Base-by-base conservation (phyloP, 64 coral and sea anemone species). In the Montipora foliosa region DNA sequence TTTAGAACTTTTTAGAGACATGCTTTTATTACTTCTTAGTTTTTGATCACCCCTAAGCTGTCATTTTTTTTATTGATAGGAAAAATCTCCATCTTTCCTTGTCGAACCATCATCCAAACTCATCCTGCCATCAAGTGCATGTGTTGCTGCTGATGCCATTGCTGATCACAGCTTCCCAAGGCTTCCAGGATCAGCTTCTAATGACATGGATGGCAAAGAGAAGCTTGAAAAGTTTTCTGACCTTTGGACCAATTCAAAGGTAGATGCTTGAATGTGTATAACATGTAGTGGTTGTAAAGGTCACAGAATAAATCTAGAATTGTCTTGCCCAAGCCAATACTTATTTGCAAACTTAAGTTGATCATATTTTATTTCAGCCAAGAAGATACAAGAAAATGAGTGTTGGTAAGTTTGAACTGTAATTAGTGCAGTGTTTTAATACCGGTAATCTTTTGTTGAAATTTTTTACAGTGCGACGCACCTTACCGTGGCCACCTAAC, bases 321-420 rank as follows among this genome's bases (percentile, higher is more conserved):
- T 37, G 37, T 37, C 37, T 37, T 37, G 37, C 37, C 29, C 37
- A 37, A 37, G 37, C 37, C 37, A 37, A 2, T 37, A 37, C 37
- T 37, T 37, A 37, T 37, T 37, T 37, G 37, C 37, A 37, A 37
- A 37, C 37, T 37, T 37, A 37, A 37, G 37, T 74, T 25, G 16
- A 68, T 44, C 79, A 2, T 4, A 37, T 90, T 85, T 67, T 8
- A 16, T 83, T 90, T 82, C 76, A 98, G 93, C 96, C 92, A 85
- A 77, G 96, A 78, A 89, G 96, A 84, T 98, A 98, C 89, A 98
- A 98, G 84, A 98, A 98, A 89, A 98, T 98, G 96, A 95, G 93
- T 94, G 96, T 98, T 84, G 96, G 96, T 98, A 73, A 72, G 95
- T 82, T 46, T 46, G 52, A 21, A 13, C 6, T 13, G 5, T 19